Percentiles rank a stretch among this genome's conserved stretches.
phyloP scores from a whole-genome alignment of 2,888 invertebrate species.

The Brachyopa scutellaris region DNA sequence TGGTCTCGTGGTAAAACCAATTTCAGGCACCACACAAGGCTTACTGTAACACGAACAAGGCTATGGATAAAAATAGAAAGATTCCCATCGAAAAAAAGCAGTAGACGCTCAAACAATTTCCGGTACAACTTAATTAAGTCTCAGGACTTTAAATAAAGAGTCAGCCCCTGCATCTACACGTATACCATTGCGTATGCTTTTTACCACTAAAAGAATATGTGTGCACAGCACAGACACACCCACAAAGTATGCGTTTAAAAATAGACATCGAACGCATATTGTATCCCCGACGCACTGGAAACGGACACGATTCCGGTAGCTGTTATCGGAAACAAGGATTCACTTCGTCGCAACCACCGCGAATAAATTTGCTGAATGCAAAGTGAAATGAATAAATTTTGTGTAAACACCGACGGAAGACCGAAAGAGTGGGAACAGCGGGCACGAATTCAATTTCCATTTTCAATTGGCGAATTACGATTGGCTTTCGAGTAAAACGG shows the following conservation, averaged over 20 bases:
- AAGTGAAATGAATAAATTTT: slow-evolving; percentile 36
- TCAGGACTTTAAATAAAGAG: background rate
- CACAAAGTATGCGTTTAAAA: slow-evolving; percentile 10
- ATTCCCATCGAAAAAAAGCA: no score
- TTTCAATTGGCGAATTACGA: slow-evolving; percentile 12
- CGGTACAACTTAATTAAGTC: slow-evolving; percentile 37
- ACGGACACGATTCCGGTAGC: background rate
- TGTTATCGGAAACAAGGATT: slow-evolving; percentile 19
- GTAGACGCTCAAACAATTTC: slow-evolving; percentile 41
- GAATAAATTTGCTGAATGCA: slow-evolving; percentile 1
- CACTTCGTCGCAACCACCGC: background rate
- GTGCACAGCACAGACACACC: background rate
- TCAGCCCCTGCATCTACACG: background rate
- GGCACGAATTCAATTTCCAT: slow-evolving; percentile 35
- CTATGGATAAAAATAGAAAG: no score
- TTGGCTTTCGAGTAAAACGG: background rate
- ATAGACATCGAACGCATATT: slow-evolving; percentile 27
- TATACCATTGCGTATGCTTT: background rate
- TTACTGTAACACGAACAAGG: background rate
- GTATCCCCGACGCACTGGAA: background rate
- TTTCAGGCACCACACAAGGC: slow-evolving; percentile 1
- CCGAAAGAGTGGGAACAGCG: background rate
- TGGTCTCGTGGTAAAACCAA: slow-evolving; percentile 12
- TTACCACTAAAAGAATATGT: slow-evolving; percentile 18
- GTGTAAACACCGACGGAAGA: slow-evolving; percentile 8